Percentiles rank a stretch among this genome's conserved stretches.
These are phyloP conservation scores for Taphrorychus bicolor DNA, from an alignment of 2,888 invertebrate genomes.

Conservation along the genomic window DNA sequence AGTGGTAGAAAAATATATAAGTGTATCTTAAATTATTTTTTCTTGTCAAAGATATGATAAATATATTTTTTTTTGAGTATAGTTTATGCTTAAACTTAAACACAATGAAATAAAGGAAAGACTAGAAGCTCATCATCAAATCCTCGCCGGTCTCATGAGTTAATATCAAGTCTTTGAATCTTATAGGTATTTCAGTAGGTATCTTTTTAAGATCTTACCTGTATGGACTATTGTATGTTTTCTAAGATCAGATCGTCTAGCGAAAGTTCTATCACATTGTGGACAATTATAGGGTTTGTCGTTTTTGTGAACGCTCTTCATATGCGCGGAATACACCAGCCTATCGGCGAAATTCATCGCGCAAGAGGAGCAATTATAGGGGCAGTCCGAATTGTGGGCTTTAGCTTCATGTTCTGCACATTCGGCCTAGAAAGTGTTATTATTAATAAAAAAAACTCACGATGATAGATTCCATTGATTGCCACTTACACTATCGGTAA, in stretches of 20 bases:
- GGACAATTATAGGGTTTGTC: conserved; percentile 76
- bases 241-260: conserved; percentile 72
- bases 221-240: conserved; percentile 81
- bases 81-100: no score
- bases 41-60: no score
- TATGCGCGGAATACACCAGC: conserved; percentile 69
- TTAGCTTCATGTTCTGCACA: conserved; percentile 70
- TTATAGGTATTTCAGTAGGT: neutral
- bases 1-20: no score
- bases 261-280: conserved; percentile 73
- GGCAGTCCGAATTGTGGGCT: conserved; percentile 69
- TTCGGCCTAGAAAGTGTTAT: conserved; percentile 54
- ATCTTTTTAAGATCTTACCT: conserved; percentile 63
- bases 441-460: neutral
- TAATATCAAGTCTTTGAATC: neutral
- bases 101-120: no score
- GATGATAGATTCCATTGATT: no score
- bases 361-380: conserved; percentile 68
- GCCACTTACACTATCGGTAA: conserved; percentile 67
- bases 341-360: conserved; percentile 69
- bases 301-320: conserved; percentile 71
- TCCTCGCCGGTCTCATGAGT: no score
- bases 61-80: no score
- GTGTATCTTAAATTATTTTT: no score
- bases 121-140: no score